Evolutionary conservation across 2,113 vertebrate species (phyloP), one percentile per base, ranked within the genome.

Genomic region (Cyrtonyx montezumae): DNA sequence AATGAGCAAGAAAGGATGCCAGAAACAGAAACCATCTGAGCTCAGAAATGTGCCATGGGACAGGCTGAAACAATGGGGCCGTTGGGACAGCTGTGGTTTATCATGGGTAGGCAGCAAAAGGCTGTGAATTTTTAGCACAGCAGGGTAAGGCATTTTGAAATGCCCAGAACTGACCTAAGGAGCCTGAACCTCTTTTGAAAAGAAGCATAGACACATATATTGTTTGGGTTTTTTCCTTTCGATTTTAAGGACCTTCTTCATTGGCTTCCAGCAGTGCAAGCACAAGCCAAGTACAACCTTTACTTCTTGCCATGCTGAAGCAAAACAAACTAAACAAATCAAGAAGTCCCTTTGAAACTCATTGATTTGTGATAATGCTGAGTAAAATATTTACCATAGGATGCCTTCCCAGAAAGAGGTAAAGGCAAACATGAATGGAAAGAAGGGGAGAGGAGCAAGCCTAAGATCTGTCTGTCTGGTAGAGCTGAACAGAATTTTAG

Each of bases 141-240:
- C 12, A 28, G 10, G 34, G 28, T 15, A 66, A 66, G 42, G 15
- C 37, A 56, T 3, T 0, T 3, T 74, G 26, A 28, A 65, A 76
- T 46, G 26, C 56, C 82, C 45, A 69, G 36, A 34, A 86, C 26
- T 19, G 1, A n/a, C 45, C 49, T 46, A 4, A 80, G 22, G 43
- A 88, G 21, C 7, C 6, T 12, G 13, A 49, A 46, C n/a, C 8
- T 73, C 1, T 58, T 61, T 65, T 28, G 25, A 32, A 40, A 66
- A 28, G 5, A 58, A n/a, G 20, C 25, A 11, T 8, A 76, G 56
- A 15, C 28, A 75, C 20, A 40, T 26, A 19, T 1, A 0, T 0
- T 30, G 15, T 4, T 12, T 68, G 40, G 80, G 75, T 4, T 8
- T 68, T 82, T 81, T 10, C 37, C 22, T 56, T 48, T 22, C 1